Conservation (phyloP, 2,113 vertebrate genomes). For the Sminthopsis crassicaudata region DNA sequence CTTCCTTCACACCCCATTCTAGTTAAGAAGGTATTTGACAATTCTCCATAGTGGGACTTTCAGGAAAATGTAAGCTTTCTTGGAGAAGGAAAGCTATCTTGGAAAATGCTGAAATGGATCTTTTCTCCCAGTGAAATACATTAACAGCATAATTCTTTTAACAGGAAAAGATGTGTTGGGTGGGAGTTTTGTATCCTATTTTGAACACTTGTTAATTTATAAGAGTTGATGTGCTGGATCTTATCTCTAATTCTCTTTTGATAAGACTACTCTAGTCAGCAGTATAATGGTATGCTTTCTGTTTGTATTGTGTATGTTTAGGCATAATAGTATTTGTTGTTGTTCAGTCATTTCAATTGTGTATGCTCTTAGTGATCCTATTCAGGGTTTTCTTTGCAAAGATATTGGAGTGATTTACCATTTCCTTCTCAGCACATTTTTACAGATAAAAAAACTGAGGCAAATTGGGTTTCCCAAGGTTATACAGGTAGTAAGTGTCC, state of each 20-base stretch:
- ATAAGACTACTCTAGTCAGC: neutral
- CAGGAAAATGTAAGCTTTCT: slow-evolving; percentile 13
- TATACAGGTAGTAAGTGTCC: neutral
- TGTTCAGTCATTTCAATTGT: neutral
- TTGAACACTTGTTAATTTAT: neutral
- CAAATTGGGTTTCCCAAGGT: neutral
- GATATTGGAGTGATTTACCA: neutral
- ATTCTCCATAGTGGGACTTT: neutral
- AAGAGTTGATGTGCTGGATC: neutral
- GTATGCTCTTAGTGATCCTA: neutral
- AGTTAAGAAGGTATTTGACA: neutral
- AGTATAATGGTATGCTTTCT: accelerated
- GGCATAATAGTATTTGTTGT: neutral
- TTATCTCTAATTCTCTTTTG: neutral
- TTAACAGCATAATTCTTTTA: neutral
- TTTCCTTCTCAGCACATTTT: neutral
- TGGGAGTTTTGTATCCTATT: neutral
- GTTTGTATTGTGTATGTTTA: neutral
- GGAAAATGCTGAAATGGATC: neutral
- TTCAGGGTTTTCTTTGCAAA: neutral
- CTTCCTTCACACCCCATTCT: neutral
- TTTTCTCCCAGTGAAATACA: neutral
- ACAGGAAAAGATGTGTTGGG: neutral
- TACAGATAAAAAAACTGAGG: neutral
- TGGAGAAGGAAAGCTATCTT: neutral